Conservation (phyloP, 2,888 invertebrate genomes). For the Eilema depressum region DNA sequence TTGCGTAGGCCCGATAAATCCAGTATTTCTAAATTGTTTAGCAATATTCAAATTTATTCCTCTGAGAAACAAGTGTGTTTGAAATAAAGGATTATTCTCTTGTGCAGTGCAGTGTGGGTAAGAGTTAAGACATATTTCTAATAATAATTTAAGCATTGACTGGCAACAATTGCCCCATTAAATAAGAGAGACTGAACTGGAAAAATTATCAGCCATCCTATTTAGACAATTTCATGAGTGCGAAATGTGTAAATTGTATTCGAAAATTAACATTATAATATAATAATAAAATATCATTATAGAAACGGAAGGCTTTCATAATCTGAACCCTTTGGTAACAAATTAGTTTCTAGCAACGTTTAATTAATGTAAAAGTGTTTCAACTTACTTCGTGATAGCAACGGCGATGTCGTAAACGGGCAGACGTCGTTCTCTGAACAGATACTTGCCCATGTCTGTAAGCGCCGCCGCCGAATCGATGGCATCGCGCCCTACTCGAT, state of each 20-base stretch:
- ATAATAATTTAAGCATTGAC: too few species aligned
- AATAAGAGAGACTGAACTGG: neutral
- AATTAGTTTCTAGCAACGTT: neutral
- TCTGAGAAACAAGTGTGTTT: too few species aligned
- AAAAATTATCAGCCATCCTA: neutral
- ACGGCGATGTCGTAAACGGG: conserved; percentile 98
- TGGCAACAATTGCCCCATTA: neutral
- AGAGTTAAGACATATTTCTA: neutral
- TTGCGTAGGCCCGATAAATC: neutral
- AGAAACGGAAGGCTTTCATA: neutral
- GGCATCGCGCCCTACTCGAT: conserved; percentile 96
- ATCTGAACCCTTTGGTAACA: neutral
- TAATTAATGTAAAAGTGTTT: conserved; percentile 6
- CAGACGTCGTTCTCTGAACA: conserved; percentile 96
- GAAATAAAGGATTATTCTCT: neutral
- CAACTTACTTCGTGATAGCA: conserved; percentile 97
- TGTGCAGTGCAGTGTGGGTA: neutral
- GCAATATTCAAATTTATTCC: too few species aligned
- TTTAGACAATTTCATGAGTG: neutral
- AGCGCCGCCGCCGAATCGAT: conserved; percentile 98
- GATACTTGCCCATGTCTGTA: conserved; percentile 98
- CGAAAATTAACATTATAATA: neutral
- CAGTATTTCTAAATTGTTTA: neutral
- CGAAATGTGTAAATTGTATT: neutral
- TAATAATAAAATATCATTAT: neutral